Evolutionary conservation across 1,140 invertebrate genomes (phyloP).

Genomic region (Grapholita molesta): DNA sequence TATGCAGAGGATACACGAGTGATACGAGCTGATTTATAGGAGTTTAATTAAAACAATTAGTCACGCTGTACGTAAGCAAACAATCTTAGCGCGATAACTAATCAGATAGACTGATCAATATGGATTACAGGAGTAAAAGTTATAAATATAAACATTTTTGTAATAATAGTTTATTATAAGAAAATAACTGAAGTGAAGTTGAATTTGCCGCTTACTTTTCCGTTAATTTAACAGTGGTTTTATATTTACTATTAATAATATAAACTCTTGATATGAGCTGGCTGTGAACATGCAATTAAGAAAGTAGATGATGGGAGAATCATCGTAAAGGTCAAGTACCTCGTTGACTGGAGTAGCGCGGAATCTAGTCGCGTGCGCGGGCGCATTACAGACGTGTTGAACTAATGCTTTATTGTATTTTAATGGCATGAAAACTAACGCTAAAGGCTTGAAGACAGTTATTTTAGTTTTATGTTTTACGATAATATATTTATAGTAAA

Average conservation of each 20-base stretch:
- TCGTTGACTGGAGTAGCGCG: neutral
- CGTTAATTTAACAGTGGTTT: no score
- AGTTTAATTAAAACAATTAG: constrained; percentile 69
- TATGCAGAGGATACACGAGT: neutral
- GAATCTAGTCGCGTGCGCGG: neutral
- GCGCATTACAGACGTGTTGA: neutral
- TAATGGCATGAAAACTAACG: neutral
- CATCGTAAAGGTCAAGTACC: neutral
- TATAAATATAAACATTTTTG: neutral
- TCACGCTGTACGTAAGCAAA: constrained; percentile 46
- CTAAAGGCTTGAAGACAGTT: neutral
- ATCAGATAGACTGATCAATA: constrained; percentile 33
- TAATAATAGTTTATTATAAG: no score
- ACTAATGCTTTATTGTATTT: constrained; percentile 7
- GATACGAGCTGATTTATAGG: constrained; percentile 52
- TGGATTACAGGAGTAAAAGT: constrained; percentile 22
- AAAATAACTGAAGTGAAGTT: no score
- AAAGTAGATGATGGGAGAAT: neutral
- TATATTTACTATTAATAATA: no score
- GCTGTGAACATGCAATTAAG: no score
- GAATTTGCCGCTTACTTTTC: no score
- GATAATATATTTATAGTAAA: no score
- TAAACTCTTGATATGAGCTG: no score
- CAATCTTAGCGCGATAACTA: neutral
- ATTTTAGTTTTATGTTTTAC: neutral